These are phyloP conservation scores for Chiridota heheva DNA, from an alignment of 35 echinoderm and acorn worm species.

Conservation along the genomic window DNA sequence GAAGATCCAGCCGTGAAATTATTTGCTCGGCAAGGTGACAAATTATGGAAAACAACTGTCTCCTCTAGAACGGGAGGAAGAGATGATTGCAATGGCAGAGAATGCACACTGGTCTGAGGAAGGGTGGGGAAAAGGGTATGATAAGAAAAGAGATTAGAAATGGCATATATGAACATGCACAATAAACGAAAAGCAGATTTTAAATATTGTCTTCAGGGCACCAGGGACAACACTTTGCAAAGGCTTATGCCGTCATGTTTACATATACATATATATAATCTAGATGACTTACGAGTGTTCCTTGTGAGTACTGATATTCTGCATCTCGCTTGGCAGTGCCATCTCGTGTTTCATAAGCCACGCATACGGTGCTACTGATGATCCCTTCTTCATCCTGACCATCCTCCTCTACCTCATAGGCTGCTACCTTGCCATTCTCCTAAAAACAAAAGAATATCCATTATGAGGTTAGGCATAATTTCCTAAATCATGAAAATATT, in stretches of 20 bases:
- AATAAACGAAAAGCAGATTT: too few relatives aligned
- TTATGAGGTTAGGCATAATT: background rate
- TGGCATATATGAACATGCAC: too few relatives aligned
- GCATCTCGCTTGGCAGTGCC: conserved; percentile 81
- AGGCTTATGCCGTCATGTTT: background rate
- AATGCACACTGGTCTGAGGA: too few relatives aligned
- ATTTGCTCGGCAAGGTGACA: too few relatives aligned
- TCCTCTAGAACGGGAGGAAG: too few relatives aligned
- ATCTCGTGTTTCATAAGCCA: conserved; percentile 85
- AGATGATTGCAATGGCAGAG: too few relatives aligned
- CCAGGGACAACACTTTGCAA: too few relatives aligned
- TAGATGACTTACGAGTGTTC: conserved; percentile 64
- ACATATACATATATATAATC: background rate
- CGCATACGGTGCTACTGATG: conserved; percentile 56
- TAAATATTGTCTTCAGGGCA: too few relatives aligned
- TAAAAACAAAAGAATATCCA: conserved; percentile 22
- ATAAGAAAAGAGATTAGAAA: too few relatives aligned
- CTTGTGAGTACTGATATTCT: conserved; percentile 73
- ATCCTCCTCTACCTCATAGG: conserved; percentile 43
- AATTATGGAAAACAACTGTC: too few relatives aligned
- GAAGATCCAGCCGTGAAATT: too few relatives aligned
- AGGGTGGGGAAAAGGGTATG: too few relatives aligned
- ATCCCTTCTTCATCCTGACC: conserved; percentile 40
- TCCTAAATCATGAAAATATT: background rate
- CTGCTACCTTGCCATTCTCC: conserved; percentile 69